Percentiles rank a stretch among this genome's conserved stretches.
These are phyloP conservation scores for Dryoscopus gambensis DNA, from an alignment of 2,113 vertebrate genomes.

Conservation along the genomic window DNA sequence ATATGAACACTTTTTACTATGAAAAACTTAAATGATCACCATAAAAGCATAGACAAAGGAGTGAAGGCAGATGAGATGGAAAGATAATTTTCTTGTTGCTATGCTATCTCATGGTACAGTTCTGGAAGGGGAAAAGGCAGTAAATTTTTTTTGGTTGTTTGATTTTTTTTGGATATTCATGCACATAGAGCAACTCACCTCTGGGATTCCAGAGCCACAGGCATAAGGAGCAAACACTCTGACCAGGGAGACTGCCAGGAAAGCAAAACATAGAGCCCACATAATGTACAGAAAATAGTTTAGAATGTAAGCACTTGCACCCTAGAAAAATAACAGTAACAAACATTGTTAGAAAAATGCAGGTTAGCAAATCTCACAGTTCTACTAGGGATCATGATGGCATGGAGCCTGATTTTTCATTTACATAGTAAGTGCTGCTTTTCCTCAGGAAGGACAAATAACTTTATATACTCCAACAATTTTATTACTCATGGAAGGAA, in stretches of 20 bases:
- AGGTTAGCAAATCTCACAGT: not conserved
- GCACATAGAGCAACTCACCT: conserved; percentile 75
- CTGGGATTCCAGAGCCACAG: conserved; percentile 96
- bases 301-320: conserved; percentile 89
- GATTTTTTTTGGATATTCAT: not conserved
- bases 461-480: not conserved
- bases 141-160: not conserved
- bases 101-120: not conserved
- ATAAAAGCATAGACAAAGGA: not conserved
- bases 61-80: not conserved
- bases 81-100: not conserved
- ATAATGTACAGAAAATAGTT: conserved; percentile 95
- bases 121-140: not conserved
- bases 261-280: conserved; percentile 93
- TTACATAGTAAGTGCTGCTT: not conserved
- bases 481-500: not conserved
- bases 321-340: conserved; percentile 74
- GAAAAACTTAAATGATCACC: not conserved
- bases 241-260: conserved; percentile 94
- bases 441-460: not conserved
- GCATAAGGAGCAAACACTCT: conserved; percentile 96
- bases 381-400: not conserved
- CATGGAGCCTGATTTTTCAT: not conserved
- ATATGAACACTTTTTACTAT: not conserved
- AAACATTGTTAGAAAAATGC: conserved; percentile 15